A percentile compares a stretch with the other conserved stretches of the same genome.
Evolutionary conservation across 2,888 invertebrate genomes (phyloP).

Genomic region (Spicauda simplicius): DNA sequence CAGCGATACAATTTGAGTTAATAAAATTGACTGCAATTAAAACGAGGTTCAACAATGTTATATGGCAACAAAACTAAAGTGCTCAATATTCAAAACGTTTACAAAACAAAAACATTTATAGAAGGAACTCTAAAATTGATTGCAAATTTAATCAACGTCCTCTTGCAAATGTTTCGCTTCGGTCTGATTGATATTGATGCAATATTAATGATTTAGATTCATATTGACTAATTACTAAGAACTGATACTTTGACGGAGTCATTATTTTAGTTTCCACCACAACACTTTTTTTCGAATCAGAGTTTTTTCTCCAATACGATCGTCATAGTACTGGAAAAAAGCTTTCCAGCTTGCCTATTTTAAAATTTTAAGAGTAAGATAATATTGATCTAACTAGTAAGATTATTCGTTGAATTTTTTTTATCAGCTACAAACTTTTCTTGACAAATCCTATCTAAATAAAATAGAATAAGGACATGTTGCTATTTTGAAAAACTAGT

Average conservation of each 20-base stretch:
- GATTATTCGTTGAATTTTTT: too few relatives aligned
- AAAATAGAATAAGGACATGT: too few relatives aligned
- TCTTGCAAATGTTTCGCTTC: conserved; percentile 3
- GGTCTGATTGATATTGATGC: conserved; percentile 20
- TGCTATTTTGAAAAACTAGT: too few relatives aligned
- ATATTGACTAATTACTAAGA: neutral
- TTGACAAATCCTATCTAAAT: too few relatives aligned
- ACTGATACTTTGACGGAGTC: neutral
- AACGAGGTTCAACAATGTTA: neutral
- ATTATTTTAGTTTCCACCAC: neutral
- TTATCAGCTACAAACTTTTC: too few relatives aligned
- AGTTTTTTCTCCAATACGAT: too few relatives aligned
- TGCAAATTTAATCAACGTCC: conserved; percentile 5
- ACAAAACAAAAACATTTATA: neutral
- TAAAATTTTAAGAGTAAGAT: neutral
- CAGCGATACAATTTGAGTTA: too few relatives aligned
- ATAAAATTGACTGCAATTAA: too few relatives aligned
- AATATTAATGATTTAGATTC: conserved; percentile 2
- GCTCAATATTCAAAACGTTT: neutral
- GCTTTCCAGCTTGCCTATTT: too few relatives aligned
- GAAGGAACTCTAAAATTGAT: conserved; percentile 11
- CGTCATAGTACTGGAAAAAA: too few relatives aligned
- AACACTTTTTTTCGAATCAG: too few relatives aligned
- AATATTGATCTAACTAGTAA: too few relatives aligned
- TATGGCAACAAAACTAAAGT: neutral